Conservation (phyloP, 2,113 vertebrate genomes). For the Ictalurus punctatus region DNA sequence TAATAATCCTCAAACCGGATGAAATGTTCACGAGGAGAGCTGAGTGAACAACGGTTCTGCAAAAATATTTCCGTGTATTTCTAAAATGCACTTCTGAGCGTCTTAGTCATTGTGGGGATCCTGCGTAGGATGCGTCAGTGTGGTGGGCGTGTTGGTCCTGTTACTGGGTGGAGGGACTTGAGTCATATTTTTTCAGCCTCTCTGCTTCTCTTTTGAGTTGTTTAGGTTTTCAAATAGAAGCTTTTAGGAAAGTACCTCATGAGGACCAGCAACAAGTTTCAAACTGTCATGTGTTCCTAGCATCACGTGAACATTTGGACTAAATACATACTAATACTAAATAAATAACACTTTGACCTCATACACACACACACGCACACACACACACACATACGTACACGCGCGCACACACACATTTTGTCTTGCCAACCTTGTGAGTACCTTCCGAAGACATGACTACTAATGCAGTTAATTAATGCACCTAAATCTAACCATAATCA, state of each 20-base stretch:
- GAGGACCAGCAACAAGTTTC: neutral
- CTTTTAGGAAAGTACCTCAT: neutral
- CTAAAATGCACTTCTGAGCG: neutral
- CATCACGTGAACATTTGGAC: neutral
- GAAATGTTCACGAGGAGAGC: neutral
- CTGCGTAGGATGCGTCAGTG: slow-evolving; percentile 36
- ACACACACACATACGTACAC: neutral
- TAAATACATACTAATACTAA: neutral
- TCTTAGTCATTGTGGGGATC: slow-evolving; percentile 35
- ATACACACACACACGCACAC: neutral
- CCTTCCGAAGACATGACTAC: no score
- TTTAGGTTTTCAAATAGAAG: neutral
- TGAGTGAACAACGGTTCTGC: neutral
- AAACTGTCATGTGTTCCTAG: neutral
- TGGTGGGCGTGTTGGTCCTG: slow-evolving; percentile 41
- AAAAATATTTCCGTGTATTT: neutral
- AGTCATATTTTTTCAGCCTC: slow-evolving; percentile 36
- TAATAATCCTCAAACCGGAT: neutral
- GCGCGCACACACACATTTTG: neutral
- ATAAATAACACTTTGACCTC: neutral
- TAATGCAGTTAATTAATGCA: neutral
- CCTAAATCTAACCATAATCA: neutral
- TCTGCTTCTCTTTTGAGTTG: neutral
- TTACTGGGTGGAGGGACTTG: slow-evolving; percentile 38
- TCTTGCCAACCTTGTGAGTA: neutral